phyloP scores from a whole-genome alignment of 2,888 invertebrate species.

The Gibbula magus region DNA sequence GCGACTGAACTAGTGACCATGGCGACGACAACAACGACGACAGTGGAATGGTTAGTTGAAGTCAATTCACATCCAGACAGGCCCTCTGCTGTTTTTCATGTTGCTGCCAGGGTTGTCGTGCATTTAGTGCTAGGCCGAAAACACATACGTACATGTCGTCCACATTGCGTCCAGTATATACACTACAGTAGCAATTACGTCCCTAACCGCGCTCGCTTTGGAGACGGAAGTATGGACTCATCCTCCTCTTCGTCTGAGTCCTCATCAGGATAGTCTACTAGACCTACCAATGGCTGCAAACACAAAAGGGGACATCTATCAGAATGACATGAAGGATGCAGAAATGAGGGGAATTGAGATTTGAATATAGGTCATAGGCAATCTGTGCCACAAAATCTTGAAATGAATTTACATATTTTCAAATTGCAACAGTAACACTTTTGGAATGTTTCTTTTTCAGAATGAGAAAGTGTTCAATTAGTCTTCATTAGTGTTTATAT shows the following conservation, averaged over 20 bases:
- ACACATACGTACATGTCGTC: neutral
- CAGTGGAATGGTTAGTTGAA: conserved; percentile 4
- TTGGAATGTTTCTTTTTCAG: too few relatives aligned
- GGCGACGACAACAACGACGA: neutral
- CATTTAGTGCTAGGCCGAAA: neutral
- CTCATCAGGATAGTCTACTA: conserved; percentile 95
- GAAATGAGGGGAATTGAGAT: too few relatives aligned
- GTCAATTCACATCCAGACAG: neutral
- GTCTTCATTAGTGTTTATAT: too few relatives aligned
- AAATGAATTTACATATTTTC: too few relatives aligned
- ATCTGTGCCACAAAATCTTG: too few relatives aligned
- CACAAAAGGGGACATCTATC: neutral
- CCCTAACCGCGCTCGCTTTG: conserved; percentile 65
- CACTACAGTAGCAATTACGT: conserved; percentile 51
- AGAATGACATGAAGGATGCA: too few relatives aligned
- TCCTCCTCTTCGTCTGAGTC: conserved; percentile 89
- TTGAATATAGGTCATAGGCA: too few relatives aligned
- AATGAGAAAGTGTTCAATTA: too few relatives aligned
- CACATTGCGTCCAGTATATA: neutral
- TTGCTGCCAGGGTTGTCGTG: neutral
- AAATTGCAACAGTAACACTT: too few relatives aligned
- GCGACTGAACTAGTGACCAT: too few relatives aligned
- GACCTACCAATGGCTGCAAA: conserved; percentile 78
- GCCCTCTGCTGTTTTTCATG: neutral
- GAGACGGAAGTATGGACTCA: conserved; percentile 59